Conservation (phyloP, 1,140 invertebrate species). For the Listronotus bonariensis region DNA sequence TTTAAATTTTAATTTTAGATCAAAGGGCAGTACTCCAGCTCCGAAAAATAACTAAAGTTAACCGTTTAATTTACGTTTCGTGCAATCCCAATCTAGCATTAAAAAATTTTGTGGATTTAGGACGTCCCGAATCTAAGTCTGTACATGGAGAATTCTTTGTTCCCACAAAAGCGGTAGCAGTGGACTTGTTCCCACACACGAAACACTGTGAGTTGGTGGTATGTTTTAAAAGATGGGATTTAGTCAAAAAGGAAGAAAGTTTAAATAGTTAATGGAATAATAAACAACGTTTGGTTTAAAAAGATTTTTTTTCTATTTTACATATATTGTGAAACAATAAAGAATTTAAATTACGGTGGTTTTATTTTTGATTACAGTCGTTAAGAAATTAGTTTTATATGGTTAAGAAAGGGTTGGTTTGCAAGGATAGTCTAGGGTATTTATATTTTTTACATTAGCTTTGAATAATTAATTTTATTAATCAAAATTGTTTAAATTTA, state of each 20-base stretch:
- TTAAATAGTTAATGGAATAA: not conserved
- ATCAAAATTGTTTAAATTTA: too few species aligned
- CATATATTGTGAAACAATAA: not conserved
- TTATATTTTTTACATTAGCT: too few species aligned
- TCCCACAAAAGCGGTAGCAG: slow-evolving; percentile 78
- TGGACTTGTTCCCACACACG: slow-evolving; percentile 95
- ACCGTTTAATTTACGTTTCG: slow-evolving; percentile 86
- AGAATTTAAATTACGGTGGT: not conserved
- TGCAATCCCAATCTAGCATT: slow-evolving; percentile 86
- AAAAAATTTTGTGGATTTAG: slow-evolving; percentile 89
- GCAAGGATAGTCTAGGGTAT: too few species aligned
- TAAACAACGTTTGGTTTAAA: not conserved
- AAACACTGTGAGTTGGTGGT: slow-evolving; percentile 87
- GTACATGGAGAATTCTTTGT: slow-evolving; percentile 81
- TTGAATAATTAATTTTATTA: too few species aligned
- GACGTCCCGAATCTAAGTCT: slow-evolving; percentile 78
- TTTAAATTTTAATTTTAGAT: slow-evolving; percentile 65
- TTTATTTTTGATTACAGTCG: not conserved
- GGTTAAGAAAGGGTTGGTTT: too few species aligned
- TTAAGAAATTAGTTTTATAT: too few species aligned
- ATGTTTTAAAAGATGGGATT: slow-evolving; percentile 71
- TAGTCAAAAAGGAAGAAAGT: slow-evolving; percentile 14
- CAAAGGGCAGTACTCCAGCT: slow-evolving; percentile 78
- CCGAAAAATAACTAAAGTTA: slow-evolving; percentile 74
- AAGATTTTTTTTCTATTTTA: slow-evolving; percentile 6